Base-by-base conservation (phyloP, 2,113 vertebrate species). In the Lepus europaeus region DNA sequence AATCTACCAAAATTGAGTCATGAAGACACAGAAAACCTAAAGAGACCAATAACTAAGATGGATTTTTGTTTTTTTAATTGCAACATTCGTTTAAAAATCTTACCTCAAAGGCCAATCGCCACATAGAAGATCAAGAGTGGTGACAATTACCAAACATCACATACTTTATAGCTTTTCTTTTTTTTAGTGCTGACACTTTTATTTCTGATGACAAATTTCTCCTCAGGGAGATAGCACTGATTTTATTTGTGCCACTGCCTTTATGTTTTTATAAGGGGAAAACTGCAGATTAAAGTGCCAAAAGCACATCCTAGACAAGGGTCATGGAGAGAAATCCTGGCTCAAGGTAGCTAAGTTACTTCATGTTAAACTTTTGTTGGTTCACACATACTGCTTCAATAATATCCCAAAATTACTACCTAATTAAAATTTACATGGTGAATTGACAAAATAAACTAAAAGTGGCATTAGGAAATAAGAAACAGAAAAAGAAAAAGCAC, bases 371-470 rank as follows among this genome's bases (percentile, higher is more conserved):
- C 72, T 77, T 94, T 73, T 77, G 20, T 3, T 83, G 87, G 56
- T 74, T 91, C 96, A 79, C 88, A 89, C 17, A 31, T 0, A n/a
- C 0, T 78, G 95, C 84, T 97, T 76, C 69, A 86, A 23, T 63
- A 91, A 93, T 51, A 86, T 36, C 93, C 87, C 85, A 85, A 92
- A 91, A 84, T 81, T 85, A 79, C 78, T 22, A 59, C 74, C 68
- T 73, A 56, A 93, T 92, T 86, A 88, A 87, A 39, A 45, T 27
- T 49, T 66, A 4, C 6, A 84, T 2, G 20, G 12, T 2, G 63
- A 6, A 31, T 23, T 94, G 95, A 89, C 85, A 85, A 95, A 96
- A 87, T 16, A 94, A 96, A 93, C 76, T 9, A n/a, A 95, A 96
- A 63, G 56, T 93, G 84, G 0, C 63, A 85, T 80, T 29, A 4